Conservation (phyloP, 1,140 invertebrate species). For the Theocolax elegans region DNA sequence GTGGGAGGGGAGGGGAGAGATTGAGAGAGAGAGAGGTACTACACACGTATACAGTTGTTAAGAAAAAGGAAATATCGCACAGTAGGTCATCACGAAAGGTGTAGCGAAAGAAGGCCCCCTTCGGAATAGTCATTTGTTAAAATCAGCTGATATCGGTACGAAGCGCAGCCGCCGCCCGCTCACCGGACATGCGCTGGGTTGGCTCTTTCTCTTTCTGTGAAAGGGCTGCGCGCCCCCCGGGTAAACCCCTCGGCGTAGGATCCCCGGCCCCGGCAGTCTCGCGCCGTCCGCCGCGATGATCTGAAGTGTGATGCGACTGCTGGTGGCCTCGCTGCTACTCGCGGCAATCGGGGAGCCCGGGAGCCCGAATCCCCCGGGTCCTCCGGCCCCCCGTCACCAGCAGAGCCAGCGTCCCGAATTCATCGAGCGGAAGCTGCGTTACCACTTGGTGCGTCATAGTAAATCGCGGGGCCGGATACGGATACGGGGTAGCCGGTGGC, state of each 20-base stretch:
- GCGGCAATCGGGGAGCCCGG: conserved; percentile 2
- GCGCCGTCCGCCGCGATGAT: conserved; percentile 11
- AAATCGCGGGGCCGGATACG: background rate
- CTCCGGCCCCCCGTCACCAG: conserved; percentile 53
- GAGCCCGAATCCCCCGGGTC: no score
- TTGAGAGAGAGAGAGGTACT: no score
- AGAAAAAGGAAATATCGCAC: no score
- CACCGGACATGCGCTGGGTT: no score
- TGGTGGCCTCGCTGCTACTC: background rate
- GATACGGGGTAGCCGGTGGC: background rate
- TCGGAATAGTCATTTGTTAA: no score
- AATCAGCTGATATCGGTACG: no score
- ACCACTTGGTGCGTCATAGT: conserved; percentile 8
- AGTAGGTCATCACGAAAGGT: no score
- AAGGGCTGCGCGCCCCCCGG: no score
- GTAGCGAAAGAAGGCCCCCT: no score
- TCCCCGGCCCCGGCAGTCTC: conserved; percentile 1
- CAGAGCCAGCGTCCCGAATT: conserved; percentile 57
- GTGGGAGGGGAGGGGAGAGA: no score
- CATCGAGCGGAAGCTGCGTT: conserved; percentile 56
- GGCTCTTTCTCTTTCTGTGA: no score
- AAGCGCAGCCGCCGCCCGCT: background rate
- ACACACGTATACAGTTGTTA: no score
- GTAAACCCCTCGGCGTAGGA: background rate
- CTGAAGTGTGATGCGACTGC: background rate